Conservation (phyloP, 2,113 vertebrate species). For the Corythornis madagascariensis region DNA sequence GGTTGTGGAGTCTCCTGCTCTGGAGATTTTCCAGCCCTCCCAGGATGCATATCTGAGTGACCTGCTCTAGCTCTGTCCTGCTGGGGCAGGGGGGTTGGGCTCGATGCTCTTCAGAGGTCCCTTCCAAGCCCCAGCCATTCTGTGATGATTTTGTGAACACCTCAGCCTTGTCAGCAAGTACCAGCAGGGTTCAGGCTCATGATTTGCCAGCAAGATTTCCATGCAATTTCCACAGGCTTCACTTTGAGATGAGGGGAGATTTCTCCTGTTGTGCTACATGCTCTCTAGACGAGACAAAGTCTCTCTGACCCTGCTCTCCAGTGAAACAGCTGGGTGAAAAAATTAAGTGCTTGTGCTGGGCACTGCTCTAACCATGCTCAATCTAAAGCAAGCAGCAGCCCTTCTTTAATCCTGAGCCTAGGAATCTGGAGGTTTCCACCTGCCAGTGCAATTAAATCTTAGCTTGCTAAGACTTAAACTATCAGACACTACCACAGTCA, state of each 20-base stretch:
- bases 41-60: no score
- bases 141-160: no score
- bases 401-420: background rate
- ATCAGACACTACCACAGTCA: background rate
- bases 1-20: no score
- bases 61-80: no score
- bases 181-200: background rate
- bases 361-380: background rate
- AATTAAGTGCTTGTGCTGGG: background rate
- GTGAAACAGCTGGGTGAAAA: background rate
- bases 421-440: background rate
- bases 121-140: no score
- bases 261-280: background rate
- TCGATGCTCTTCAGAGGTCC: no score
- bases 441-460: background rate
- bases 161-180: background rate
- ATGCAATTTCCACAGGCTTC: background rate
- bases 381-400: background rate
- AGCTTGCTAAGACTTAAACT: background rate
- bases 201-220: background rate
- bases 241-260: background rate
- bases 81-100: no score
- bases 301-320: background rate
- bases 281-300: rapidly evolving
- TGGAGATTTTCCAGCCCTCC: no score